Base-by-base conservation (phyloP, 1,140 invertebrate species). In the Hylaeus volcanicus region DNA sequence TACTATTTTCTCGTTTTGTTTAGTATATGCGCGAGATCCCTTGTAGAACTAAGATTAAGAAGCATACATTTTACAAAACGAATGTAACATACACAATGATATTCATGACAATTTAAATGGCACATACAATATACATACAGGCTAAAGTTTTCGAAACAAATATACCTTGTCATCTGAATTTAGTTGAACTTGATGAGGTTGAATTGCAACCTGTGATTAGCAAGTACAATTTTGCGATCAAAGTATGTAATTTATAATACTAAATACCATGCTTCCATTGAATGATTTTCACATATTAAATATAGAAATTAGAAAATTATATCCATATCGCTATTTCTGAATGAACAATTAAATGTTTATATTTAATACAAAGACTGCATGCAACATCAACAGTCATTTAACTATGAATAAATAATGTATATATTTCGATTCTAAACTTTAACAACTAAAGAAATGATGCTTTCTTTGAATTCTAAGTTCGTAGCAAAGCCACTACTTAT, bases 41-140 rank as follows among this genome's bases (percentile, higher is more conserved):
- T 60, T 65, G 53, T 58, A 64, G 56, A 81, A 73, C 70, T 53
- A 77, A 70, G 71, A 81, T 80, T 85, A 77, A 85, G 8, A 81
- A 85, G 69, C 69, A 77, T 51, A 80, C 14, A 61, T 61, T 41
- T 3, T 66, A 60, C 43, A 45, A 48, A 60, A 79, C 43, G 8
- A 66, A 69, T 72, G 53, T 66, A 82, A 61, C 43, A n/a, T 75
- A 55, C 0, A 65, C 6, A 73, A 79, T 60, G 39, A 78, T 63
- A 8, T 78, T 26, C 74, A 9, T 41, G 79, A 74, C 15, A 43
- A 39, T 48, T 66, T 39, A 51, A 26, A 9, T 65, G 55, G 48
- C 48, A 53, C 43, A 56, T 55, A 56, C 14, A 6, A 26, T 64
- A 14, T 64, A 3, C 48, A 39, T 58, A 51, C 6, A 79, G 11